Base-by-base conservation (phyloP, 2,797 vertebrate species). In the Pachyuromys duprasi region DNA sequence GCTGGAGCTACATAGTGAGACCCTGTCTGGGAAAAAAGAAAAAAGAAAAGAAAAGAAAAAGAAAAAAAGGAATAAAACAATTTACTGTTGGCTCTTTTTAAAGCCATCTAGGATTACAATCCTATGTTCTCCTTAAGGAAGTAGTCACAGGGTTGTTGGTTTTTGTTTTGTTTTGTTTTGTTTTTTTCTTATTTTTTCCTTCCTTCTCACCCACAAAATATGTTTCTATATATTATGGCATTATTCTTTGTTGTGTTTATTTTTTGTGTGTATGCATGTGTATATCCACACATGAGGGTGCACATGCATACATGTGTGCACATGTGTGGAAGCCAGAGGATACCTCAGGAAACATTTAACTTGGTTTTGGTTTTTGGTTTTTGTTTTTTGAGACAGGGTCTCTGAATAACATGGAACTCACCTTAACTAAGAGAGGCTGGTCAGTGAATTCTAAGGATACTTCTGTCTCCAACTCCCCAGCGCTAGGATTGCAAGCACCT, bases 81-180 rank as follows among this genome's bases (percentile, higher is more conserved):
- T 15, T 9, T 28, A 65, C n/a, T 75, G 86, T 57, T 13, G 3
- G 5, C 31, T 75, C 45, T 86, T 93, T 88, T 86, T 42, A 9
- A 87, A 86, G 63, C 76, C 88, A 26, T 74, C 67, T 4, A 79
- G 89, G 36, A 70, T 91, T 53, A 75, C 39, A 89, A 94, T 8
- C 49, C 36, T n/a, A 86, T 24, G 3, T 1, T 82, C 42, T 81
- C 55, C 55, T 88, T 86, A n/a, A 76, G 86, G 72, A 96, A 87
- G 31, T 8, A 90, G 53, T 18, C 39, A 72, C 5, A 57, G 45
- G 9, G 49, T 9, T 49, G 8, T 49, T 57, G 17, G 2, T 57
- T 60, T 91, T 55, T 72, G 31, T 39, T 42, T 28, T 26, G 11
- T 86, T 86, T 86, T 60, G 15, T 55, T 91, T 57, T 72, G 31